phyloP scores from a whole-genome alignment of 2,113 vertebrate genomes.

The Regulus satrapa region DNA sequence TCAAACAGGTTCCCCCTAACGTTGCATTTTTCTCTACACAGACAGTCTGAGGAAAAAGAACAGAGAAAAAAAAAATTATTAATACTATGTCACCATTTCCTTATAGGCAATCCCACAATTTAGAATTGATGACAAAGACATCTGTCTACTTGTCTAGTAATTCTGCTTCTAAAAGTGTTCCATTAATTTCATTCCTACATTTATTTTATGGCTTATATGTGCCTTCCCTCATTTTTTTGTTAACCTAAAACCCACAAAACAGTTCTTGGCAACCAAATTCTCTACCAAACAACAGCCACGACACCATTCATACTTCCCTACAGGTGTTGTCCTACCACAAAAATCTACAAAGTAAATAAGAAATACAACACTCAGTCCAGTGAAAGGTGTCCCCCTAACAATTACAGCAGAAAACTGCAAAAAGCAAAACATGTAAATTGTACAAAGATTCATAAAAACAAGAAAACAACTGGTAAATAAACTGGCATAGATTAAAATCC shows the following conservation, averaged over 20 bases:
- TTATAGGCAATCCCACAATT: background rate
- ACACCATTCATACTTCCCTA: background rate
- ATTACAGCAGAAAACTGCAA: background rate
- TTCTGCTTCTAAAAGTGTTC: background rate
- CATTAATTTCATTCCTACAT: background rate
- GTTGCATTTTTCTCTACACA: slow-evolving; percentile 95
- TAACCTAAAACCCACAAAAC: background rate
- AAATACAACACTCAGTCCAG: background rate
- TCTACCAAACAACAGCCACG: background rate
- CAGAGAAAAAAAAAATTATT: background rate
- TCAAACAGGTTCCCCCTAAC: slow-evolving; percentile 93
- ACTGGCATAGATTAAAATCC: background rate
- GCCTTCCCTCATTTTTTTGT: background rate
- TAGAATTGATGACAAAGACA: background rate
- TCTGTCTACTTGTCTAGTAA: background rate
- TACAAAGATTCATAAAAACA: background rate
- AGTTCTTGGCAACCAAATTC: background rate
- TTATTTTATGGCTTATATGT: background rate
- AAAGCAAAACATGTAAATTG: background rate
- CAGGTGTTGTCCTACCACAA: background rate
- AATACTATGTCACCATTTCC: background rate
- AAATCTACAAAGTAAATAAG: background rate
- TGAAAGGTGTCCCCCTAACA: background rate
- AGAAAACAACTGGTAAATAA: background rate
- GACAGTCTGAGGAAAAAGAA: slow-evolving; percentile 79